Evolutionary conservation across 2,113 vertebrate species (phyloP).

Genomic region (Paramisgurnus dabryanus): DNA sequence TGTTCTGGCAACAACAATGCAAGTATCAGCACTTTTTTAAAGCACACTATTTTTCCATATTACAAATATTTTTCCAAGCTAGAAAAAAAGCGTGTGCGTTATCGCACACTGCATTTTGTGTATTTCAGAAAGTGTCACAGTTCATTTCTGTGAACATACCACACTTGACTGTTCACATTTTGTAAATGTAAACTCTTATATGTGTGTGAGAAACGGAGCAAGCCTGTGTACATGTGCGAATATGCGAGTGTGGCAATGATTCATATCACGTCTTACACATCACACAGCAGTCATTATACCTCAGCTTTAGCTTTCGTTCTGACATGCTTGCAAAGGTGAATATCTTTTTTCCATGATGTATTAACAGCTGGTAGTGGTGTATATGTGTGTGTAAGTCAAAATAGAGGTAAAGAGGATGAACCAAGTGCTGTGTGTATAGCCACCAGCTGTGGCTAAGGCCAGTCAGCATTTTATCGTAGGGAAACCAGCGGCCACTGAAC

Average conservation of each 20-base stretch:
- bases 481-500: constrained; percentile 53
- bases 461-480: constrained; percentile 49
- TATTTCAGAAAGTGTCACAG: neutral
- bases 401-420: neutral
- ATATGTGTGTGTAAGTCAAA: neutral
- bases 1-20: constrained; percentile 63
- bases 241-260: constrained; percentile 32
- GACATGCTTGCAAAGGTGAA: constrained; percentile 56
- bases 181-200: neutral
- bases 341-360: constrained; percentile 64
- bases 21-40: constrained; percentile 64
- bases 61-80: constrained; percentile 47
- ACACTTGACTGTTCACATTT: neutral
- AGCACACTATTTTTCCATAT: constrained; percentile 46
- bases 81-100: neutral
- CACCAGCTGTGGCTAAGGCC: constrained; percentile 31
- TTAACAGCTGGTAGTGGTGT: constrained; percentile 49
- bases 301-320: constrained; percentile 42
- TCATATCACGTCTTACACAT: constrained; percentile 34
- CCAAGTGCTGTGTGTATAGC: neutral
- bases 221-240: neutral
- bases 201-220: constrained; percentile 13
- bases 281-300: constrained; percentile 26
- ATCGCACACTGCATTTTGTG: neutral
- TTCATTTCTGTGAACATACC: neutral